Conservation (phyloP, 2,113 vertebrate genomes). For the Diadophis punctatus region DNA sequence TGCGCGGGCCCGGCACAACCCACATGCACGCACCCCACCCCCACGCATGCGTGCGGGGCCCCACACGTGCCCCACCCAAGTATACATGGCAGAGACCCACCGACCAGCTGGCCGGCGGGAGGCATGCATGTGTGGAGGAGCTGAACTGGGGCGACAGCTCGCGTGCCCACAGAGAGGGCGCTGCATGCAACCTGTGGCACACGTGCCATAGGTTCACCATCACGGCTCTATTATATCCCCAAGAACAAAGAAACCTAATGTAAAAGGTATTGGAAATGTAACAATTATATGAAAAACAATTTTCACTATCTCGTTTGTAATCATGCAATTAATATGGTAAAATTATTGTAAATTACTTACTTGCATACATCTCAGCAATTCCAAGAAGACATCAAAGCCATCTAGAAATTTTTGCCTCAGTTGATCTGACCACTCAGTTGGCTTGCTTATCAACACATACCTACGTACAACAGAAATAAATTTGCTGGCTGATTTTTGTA, state of each 20-base stretch:
- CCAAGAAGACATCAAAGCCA: constrained; percentile 89
- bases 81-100: too few relatives aligned
- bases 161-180: too few relatives aligned
- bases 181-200: too few relatives aligned
- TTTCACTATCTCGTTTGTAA: background rate
- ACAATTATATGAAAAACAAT: background rate
- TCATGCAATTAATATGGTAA: background rate
- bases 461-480: constrained; percentile 63
- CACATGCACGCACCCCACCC: too few relatives aligned
- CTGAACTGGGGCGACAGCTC: too few relatives aligned
- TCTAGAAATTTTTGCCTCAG: constrained; percentile 90
- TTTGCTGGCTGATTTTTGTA: background rate
- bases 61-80: too few relatives aligned
- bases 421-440: constrained; percentile 84
- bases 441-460: constrained; percentile 91
- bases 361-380: constrained; percentile 97
- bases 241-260: background rate
- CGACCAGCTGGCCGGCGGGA: too few relatives aligned
- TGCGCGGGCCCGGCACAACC: too few relatives aligned
- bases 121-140: too few relatives aligned
- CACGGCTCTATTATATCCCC: too few relatives aligned
- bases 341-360: constrained; percentile 60
- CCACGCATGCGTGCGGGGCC: too few relatives aligned
- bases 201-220: too few relatives aligned
- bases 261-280: background rate